These are phyloP conservation scores for Hormiphora californensis DNA, from an alignment of 37 sponge, comb jelly and placozoan genomes.

Conservation along the genomic window DNA sequence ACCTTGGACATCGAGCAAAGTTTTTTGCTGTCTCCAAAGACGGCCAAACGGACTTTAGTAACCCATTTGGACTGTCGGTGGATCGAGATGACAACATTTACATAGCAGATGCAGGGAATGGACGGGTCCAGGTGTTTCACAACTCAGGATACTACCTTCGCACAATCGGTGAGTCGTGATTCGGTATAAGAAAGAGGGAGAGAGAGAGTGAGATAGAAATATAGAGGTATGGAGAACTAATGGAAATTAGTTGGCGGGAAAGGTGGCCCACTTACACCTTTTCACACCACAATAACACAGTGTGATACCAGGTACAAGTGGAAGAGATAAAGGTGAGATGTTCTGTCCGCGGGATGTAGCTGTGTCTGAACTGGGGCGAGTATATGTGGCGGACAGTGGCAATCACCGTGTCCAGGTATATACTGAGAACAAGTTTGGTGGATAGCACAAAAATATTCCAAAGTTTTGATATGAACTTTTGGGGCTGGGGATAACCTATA, in stretches of 20 bases:
- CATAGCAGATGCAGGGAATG: constrained; percentile 50
- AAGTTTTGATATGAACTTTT: no score
- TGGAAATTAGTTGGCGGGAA: no score
- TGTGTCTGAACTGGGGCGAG: constrained; percentile 18
- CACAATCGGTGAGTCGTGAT: constrained; percentile 1
- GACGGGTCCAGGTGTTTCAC: constrained; percentile 21
- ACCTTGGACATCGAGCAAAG: constrained; percentile 20
- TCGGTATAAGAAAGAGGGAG: neutral
- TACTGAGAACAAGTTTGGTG: neutral
- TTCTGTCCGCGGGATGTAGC: constrained; percentile 52
- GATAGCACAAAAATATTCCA: no score
- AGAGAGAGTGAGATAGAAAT: no score
- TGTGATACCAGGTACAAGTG: neutral
- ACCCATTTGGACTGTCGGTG: constrained; percentile 34
- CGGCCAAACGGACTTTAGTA: neutral
- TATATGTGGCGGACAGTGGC: constrained; percentile 33
- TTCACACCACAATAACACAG: neutral
- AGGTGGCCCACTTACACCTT: no score
- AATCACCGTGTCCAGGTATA: constrained; percentile 25
- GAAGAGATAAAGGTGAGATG: constrained; percentile 48
- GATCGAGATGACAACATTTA: constrained; percentile 42
- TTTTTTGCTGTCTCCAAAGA: constrained; percentile 15
- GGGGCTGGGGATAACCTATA: no score
- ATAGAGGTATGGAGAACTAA: no score
- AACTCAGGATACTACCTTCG: constrained; percentile 41